Evolutionary conservation across 2,888 invertebrate species (phyloP).

Genomic region (Anthophora plumipes): DNA sequence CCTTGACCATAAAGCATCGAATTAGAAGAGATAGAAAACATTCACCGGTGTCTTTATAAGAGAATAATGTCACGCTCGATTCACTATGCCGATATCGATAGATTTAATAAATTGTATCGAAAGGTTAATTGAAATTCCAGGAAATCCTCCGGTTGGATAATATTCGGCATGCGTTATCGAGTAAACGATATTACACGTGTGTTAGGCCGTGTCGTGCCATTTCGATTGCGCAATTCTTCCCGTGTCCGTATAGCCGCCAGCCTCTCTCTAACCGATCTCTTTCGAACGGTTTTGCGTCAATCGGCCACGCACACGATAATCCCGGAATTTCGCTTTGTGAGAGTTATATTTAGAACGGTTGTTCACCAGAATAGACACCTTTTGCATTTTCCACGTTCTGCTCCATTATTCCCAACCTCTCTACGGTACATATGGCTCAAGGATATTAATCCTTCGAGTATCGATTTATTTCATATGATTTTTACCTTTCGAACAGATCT

Average conservation of each 20-base stretch:
- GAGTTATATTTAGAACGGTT: constrained; percentile 35
- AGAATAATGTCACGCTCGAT: constrained; percentile 23
- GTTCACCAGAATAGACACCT: constrained; percentile 28
- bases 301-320: constrained; percentile 19
- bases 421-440: too few species aligned
- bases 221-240: constrained; percentile 25
- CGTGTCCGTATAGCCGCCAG: background rate
- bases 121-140: constrained; percentile 54
- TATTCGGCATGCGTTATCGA: constrained; percentile 1
- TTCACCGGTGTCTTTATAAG: background rate
- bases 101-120: constrained; percentile 34
- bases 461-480: too few species aligned
- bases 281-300: background rate
- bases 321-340: constrained; percentile 42
- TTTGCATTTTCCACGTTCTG: constrained; percentile 26
- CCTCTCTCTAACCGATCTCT: background rate
- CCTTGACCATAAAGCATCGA: constrained; percentile 18
- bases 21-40: background rate
- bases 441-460: too few species aligned
- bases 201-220: background rate
- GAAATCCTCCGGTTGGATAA: constrained; percentile 24
- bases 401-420: constrained; percentile 39
- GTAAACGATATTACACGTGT: background rate
- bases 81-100: constrained; percentile 31
- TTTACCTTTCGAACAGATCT: too few species aligned